A percentile compares a stretch with the other conserved stretches of the same genome.
phyloP scores from a whole-genome alignment of 2,888 invertebrate species.

The Drosophila prolongata region DNA sequence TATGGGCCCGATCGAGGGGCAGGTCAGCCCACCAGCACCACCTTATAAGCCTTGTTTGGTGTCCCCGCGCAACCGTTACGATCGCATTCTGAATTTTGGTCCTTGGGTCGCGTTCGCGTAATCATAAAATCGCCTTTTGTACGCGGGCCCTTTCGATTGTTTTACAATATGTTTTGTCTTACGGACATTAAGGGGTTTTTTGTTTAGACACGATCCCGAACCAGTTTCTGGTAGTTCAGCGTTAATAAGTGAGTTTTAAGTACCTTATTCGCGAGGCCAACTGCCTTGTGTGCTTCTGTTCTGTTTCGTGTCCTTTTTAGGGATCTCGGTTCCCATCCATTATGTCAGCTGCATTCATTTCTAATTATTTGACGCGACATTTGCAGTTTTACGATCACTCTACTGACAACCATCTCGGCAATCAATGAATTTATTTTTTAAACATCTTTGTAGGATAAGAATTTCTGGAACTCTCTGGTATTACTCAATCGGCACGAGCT shows the following conservation, averaged over 20 bases:
- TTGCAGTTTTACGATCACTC: constrained; percentile 28
- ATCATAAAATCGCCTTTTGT: constrained; percentile 64
- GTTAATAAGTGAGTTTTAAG: constrained; percentile 67
- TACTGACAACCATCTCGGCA: constrained; percentile 15
- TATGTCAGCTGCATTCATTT: constrained; percentile 66
- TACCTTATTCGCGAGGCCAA: constrained; percentile 46
- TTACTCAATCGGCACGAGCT: constrained; percentile 59
- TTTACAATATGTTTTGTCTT: constrained; percentile 66
- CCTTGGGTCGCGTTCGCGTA: constrained; percentile 47
- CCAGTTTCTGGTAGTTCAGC: constrained; percentile 45
- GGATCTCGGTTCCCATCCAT: constrained; percentile 43
- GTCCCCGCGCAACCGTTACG: constrained; percentile 52
- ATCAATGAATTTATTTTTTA: constrained; percentile 70
- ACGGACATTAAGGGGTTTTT: constrained; percentile 77
- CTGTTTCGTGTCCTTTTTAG: constrained; percentile 28
- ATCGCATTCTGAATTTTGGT: constrained; percentile 27
- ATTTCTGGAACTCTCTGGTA: constrained; percentile 37
- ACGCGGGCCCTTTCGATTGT: constrained; percentile 57
- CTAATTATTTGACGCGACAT: constrained; percentile 62
- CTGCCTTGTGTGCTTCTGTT: constrained; percentile 44
- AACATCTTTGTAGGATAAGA: constrained; percentile 5
- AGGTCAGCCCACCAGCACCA: constrained; percentile 29
- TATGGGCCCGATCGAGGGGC: constrained; percentile 48
- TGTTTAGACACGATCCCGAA: constrained; percentile 61
- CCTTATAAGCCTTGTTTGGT: constrained; percentile 58